Evolutionary conservation across 2,113 vertebrate species (phyloP).

Genomic region (Glaucomys volans): DNA sequence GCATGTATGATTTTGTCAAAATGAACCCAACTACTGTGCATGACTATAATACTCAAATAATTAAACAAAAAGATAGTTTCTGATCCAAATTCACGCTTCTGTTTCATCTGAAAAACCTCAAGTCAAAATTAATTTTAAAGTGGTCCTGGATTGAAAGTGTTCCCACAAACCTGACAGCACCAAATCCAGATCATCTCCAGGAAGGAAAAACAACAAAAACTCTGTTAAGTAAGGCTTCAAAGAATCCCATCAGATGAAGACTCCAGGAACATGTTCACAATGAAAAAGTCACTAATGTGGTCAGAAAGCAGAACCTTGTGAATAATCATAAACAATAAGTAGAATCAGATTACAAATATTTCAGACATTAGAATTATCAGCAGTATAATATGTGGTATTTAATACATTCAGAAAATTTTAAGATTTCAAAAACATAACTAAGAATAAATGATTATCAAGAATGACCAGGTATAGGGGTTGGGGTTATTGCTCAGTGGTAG

Average conservation of each 20-base stretch:
- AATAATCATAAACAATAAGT: not conserved
- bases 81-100: not conserved
- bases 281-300: not conserved
- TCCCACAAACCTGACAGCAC: not conserved
- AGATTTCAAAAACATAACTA: constrained; percentile 38
- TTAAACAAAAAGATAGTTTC: not conserved
- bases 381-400: not conserved
- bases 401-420: constrained; percentile 50
- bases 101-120: constrained; percentile 39
- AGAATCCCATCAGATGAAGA: constrained; percentile 11
- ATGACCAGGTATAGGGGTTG: not conserved
- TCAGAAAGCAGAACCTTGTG: not conserved
- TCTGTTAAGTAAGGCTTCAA: not conserved
- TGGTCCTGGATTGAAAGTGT: not conserved
- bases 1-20: too few relatives aligned
- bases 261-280: not conserved
- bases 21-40: too few relatives aligned
- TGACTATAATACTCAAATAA: too few relatives aligned
- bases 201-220: not conserved
- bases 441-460: not conserved
- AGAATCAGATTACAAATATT: not conserved
- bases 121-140: constrained; percentile 29
- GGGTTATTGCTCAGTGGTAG: too few relatives aligned
- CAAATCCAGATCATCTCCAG: not conserved
- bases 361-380: not conserved